These are phyloP conservation scores for Halichoerus grypus DNA, from an alignment of 2,113 vertebrate species.

Conservation along the genomic window DNA sequence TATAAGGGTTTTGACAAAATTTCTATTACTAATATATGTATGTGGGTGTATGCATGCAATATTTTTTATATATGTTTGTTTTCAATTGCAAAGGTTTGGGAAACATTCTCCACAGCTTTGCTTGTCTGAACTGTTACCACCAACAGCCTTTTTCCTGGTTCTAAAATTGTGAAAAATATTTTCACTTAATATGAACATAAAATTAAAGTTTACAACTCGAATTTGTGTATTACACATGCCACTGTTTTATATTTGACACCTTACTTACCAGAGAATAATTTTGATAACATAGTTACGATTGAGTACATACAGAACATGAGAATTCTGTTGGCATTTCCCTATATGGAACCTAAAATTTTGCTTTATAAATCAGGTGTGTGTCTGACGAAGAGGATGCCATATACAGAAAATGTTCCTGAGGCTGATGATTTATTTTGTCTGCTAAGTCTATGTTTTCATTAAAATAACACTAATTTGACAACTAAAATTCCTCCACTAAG, in stretches of 20 bases:
- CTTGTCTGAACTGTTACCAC: background rate
- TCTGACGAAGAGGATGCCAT: background rate
- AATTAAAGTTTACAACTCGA: background rate
- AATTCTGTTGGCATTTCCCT: background rate
- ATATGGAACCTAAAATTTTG: background rate
- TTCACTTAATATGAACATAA: background rate
- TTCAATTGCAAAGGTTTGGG: background rate
- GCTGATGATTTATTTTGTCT: background rate
- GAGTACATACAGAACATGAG: background rate
- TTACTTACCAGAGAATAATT: background rate
- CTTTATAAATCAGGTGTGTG: background rate
- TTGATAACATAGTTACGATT: background rate
- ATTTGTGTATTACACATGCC: background rate
- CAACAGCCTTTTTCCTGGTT: background rate
- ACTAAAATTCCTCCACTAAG: background rate
- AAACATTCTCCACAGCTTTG: background rate
- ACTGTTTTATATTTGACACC: background rate
- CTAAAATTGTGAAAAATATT: background rate
- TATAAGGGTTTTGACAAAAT: background rate
- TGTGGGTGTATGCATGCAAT: too few relatives aligned
- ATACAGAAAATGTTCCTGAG: background rate
- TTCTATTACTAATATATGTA: background rate
- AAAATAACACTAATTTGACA: conserved; percentile 6
- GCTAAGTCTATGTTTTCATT: background rate
- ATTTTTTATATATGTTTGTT: background rate